Percentiles rank a stretch among this genome's conserved stretches.
Evolutionary conservation across 2,797 vertebrate species (phyloP).

Genomic region (Gymnothorax reevesii): DNA sequence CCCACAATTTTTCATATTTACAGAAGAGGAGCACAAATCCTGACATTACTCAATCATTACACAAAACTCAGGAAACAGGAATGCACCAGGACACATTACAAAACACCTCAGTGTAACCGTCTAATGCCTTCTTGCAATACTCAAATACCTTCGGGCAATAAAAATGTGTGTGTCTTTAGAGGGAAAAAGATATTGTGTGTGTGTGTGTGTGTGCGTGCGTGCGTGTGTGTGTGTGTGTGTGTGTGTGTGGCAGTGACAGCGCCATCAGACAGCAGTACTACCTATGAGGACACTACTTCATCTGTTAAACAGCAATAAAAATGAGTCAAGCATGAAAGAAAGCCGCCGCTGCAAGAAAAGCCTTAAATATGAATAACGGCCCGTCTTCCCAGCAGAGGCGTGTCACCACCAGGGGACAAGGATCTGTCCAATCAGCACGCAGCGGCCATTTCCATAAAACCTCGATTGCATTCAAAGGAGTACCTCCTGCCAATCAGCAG

Average conservation of each 20-base stretch:
- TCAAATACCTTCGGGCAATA: too few species aligned
- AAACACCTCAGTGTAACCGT: too few species aligned
- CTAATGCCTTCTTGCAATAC: too few species aligned
- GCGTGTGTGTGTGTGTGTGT: slow-evolving; percentile 12
- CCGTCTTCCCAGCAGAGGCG: not conserved
- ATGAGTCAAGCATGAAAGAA: slow-evolving; percentile 12
- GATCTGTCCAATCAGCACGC: slow-evolving; percentile 7
- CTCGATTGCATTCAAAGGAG: not conserved
- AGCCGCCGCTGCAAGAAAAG: slow-evolving; percentile 16
- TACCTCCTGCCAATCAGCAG: not conserved
- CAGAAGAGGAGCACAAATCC: too few species aligned
- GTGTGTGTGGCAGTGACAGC: not conserved
- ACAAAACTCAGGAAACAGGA: too few species aligned
- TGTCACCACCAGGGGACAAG: not conserved
- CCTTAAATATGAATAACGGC: slow-evolving; percentile 20
- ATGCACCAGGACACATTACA: too few species aligned
- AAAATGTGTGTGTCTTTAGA: not conserved
- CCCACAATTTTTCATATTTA: too few species aligned
- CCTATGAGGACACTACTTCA: slow-evolving; percentile 24
- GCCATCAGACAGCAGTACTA: slow-evolving; percentile 12
- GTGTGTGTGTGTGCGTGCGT: not conserved
- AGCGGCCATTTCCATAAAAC: not conserved
- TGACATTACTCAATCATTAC: too few species aligned
- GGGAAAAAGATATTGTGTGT: not conserved
- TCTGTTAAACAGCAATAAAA: slow-evolving; percentile 30